Evolutionary conservation across 2,888 invertebrate genomes (phyloP), one percentile per base, ranked within the genome.

Genomic region (Allacma fusca): DNA sequence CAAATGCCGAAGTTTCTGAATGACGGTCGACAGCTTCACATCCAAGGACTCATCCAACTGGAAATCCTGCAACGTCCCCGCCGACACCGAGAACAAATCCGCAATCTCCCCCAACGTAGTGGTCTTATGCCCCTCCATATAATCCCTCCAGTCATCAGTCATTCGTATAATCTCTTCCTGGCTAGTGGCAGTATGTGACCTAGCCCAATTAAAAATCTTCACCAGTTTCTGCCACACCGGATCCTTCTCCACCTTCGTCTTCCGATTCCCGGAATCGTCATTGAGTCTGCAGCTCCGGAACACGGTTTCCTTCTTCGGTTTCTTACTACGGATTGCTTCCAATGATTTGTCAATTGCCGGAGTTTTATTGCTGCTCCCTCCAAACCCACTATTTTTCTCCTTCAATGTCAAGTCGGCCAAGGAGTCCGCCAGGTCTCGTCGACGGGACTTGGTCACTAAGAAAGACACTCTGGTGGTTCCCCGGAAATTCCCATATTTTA

Each of bases 401-500:
- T 68, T 21, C 23, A 74, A 65, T 21, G 19, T 74, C 44, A 74
- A 24, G 24, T 65, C 19, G 24, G 43, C 21, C 1, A 65, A n/a
- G 13, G 65, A 26, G 9, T 43, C 44, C 1, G n/a, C 26, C 9
- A 74, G 4, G n/a, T 64, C 67, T 28, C 29, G 24, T 43, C 65
- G 65, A 16, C 74, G 65, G n/a, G 29, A 21, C 28, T 50, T 67
- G 40, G 64, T 64, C 1, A 72, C 28, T 29, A 72, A 23, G 29
- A 34, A 34, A 23, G 72, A 43, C 23, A 29, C 67, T 23, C 19
- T 24, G 28, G 64, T 50, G 12, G 71, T 67, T 0, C 72, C 64
- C 13, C 72, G 64, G 28, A 72, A 77, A 50, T 77, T 57, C 7
- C 24, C 21, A 50, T 43, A 72, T 59, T 77, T 77, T 23, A 71